Base-by-base conservation (phyloP, 2,888 invertebrate genomes). In the Cordilura impudica region DNA sequence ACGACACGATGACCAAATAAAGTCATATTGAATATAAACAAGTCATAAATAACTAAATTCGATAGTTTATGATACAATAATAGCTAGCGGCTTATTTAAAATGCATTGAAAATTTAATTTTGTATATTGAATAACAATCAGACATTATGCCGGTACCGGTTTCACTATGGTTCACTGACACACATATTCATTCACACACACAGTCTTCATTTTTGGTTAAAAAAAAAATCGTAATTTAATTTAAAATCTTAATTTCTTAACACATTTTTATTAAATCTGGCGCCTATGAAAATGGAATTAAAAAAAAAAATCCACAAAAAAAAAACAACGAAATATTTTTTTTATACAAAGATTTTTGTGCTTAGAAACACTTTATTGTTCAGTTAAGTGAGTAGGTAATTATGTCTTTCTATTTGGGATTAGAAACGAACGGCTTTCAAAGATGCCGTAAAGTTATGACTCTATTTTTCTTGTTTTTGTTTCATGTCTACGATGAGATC, bases 1-100 rank as follows among this genome's bases (percentile, higher is more conserved):
- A 79, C 79, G 71, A 67, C 79, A 72, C 67, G 71, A 72, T 72
- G 75, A 72, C 79, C 79, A 79, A 79, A 79, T 79, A 79, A 72
- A 79, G 79, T 72, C 79, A 79, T 63, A 72, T 53, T 70, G 65
- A 74, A 60, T 60, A 45, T 60, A 71, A 66, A n/a, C 51, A 58
- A 39, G 35, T 18, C 19, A 65, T 35, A 51, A 51, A 26, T n/a
- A 43, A 29, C 45, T 18, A 26, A 54, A 47, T 19, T n/a, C n/a
- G n/a, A 39, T 39, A 39, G 1, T 0, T 54, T 58, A 60, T 65
- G 67, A 75, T 69, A 54, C 60, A 66, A 61, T 69, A 69, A 70
- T 76, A 70, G 70, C 63, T 45, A 8, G 70, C 16, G 66, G 66
- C 21, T 74, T 43, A 43, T 66, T 79, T 71, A 75, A 71, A 79